phyloP scores from a whole-genome alignment of 2,797 vertebrate genomes.

The Tadarida brasiliensis region DNA sequence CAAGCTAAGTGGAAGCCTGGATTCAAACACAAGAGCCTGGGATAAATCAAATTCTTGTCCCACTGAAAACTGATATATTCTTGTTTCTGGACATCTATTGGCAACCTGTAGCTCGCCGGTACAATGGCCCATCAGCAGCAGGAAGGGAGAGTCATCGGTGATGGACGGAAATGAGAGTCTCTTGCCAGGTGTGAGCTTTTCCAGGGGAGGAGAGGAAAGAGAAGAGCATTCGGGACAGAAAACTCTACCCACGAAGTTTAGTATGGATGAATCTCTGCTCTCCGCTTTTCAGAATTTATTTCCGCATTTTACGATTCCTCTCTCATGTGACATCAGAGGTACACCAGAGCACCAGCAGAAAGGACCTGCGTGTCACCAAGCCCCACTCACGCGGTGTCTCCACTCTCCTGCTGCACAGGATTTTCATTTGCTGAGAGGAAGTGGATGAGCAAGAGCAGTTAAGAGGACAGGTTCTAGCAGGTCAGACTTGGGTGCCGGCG shows the following conservation, averaged over 20 bases:
- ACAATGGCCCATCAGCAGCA: background rate
- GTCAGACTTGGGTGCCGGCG: background rate
- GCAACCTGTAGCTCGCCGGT: background rate
- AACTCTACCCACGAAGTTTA: background rate
- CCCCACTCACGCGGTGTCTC: background rate
- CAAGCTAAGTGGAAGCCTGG: background rate
- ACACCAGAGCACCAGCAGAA: background rate
- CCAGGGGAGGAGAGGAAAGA: background rate
- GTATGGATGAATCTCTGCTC: background rate
- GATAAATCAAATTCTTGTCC: background rate
- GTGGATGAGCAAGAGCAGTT: background rate
- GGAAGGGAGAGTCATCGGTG: background rate
- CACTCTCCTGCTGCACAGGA: background rate
- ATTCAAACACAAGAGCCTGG: background rate
- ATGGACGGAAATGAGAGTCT: background rate
- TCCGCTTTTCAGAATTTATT: background rate
- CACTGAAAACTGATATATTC: background rate
- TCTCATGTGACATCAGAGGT: background rate
- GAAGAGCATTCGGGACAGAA: background rate
- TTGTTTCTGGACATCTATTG: background rate
- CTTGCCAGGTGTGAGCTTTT: background rate
- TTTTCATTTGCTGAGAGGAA: background rate
- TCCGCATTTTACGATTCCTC: background rate
- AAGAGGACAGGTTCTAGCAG: background rate
- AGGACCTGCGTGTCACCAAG: rapidly evolving